phyloP scores from a whole-genome alignment of 2,888 invertebrate species.

The Cerceris ruficornis region DNA sequence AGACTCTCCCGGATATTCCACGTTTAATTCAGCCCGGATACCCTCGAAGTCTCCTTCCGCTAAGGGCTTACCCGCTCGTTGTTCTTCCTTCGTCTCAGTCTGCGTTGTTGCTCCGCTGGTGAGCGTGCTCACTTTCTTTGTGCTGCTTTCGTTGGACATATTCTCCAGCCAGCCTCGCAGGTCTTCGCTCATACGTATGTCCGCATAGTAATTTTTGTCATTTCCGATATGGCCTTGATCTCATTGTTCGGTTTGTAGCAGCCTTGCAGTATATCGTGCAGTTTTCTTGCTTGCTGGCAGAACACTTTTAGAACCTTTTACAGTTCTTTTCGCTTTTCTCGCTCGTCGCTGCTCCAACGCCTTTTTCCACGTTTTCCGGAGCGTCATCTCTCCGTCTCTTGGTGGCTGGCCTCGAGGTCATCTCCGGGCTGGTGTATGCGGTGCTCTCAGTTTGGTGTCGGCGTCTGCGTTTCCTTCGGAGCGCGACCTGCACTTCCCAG shows the following conservation, averaged over 20 bases:
- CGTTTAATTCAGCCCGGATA: slow-evolving; percentile 2
- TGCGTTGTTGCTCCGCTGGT: slow-evolving; percentile 9
- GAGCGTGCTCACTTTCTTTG: slow-evolving; percentile 1
- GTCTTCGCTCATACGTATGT: background rate
- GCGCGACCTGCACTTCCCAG: background rate
- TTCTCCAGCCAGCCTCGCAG: slow-evolving; percentile 1
- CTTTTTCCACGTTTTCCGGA: background rate
- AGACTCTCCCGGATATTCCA: slow-evolving; percentile 2
- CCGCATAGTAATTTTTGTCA: slow-evolving; percentile 6
- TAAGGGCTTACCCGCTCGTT: background rate
- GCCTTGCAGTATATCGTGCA: slow-evolving; percentile 1
- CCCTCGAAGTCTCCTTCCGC: slow-evolving; percentile 1
- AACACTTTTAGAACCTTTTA: slow-evolving; percentile 2
- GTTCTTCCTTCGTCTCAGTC: slow-evolving; percentile 2
- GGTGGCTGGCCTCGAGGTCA: background rate
- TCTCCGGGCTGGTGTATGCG: background rate
- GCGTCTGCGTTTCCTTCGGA: slow-evolving; percentile 7
- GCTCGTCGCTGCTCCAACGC: background rate
- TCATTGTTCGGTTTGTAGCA: background rate
- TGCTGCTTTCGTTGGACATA: slow-evolving; percentile 2
- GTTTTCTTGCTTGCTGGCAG: slow-evolving; percentile 8
- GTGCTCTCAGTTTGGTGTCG: background rate
- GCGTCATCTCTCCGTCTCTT: background rate
- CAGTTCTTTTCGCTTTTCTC: background rate
- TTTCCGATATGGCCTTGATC: slow-evolving; percentile 9